Percentiles rank a stretch among this genome's conserved stretches.
These are phyloP conservation scores for Aphaenogaster floridana DNA, from an alignment of 1,140 invertebrate species.

Conservation along the genomic window DNA sequence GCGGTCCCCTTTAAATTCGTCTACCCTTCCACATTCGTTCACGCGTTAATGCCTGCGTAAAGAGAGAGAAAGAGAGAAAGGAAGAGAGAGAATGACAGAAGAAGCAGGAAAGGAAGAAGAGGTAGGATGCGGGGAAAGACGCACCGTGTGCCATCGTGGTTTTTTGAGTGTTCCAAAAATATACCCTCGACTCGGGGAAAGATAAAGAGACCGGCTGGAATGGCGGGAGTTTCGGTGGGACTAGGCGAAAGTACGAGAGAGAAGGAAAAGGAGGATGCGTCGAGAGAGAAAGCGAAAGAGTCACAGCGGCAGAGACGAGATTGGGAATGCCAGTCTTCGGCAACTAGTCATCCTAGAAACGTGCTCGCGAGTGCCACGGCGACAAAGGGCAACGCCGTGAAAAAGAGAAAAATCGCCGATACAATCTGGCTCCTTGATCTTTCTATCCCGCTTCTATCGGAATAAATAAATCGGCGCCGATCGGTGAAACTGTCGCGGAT, in stretches of 20 bases:
- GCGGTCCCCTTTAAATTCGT: conserved; percentile 3
- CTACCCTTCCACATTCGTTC: conserved; percentile 4
- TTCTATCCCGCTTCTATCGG: background rate
- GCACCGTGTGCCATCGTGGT: conserved; percentile 71
- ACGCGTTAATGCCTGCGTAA: conserved; percentile 19
- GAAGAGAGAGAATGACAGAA: background rate
- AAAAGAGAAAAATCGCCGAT: conserved; percentile 34
- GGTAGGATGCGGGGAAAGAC: conserved; percentile 42
- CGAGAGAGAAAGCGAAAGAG: conserved; percentile 54
- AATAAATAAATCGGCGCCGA: conserved; percentile 12
- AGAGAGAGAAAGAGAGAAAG: background rate
- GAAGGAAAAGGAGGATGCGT: conserved; percentile 60
- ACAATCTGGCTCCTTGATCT: background rate
- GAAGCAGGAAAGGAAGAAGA: background rate
- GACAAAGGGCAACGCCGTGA: conserved; percentile 47
- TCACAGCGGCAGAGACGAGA: conserved; percentile 62
- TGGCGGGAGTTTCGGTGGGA: conserved; percentile 60
- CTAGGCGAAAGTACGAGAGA: conserved; percentile 41
- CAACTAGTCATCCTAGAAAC: conserved; percentile 76
- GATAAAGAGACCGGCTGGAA: conserved; percentile 71
- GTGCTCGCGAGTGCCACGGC: conserved; percentile 61
- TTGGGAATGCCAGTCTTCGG: conserved; percentile 78
- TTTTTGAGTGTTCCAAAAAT: conserved; percentile 77
- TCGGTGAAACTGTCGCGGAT: background rate
- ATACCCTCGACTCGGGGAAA: conserved; percentile 72